Conservation (phyloP, 2,113 vertebrate species). For the Alexandromys fortis region DNA sequence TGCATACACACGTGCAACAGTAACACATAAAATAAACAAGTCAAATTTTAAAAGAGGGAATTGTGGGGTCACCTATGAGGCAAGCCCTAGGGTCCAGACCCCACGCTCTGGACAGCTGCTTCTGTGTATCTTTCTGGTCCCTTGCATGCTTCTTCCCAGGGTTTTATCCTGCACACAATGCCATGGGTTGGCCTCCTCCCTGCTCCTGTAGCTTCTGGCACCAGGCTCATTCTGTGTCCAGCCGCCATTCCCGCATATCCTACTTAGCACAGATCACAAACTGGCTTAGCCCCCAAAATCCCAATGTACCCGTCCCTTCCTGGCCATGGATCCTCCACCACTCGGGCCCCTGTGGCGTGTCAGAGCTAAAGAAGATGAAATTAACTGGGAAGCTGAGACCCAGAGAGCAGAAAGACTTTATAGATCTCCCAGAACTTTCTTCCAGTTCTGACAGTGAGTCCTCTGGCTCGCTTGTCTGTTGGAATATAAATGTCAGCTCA, state of each 20-base stretch:
- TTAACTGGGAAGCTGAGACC: not conserved
- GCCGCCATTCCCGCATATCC: not conserved
- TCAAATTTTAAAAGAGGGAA: not conserved
- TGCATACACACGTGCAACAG: not conserved
- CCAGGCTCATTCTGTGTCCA: not conserved
- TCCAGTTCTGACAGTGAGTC: accelerated
- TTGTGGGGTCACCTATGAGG: no score
- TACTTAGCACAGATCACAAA: not conserved
- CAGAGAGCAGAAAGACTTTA: not conserved
- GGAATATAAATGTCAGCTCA: not conserved
- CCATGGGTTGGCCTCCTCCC: not conserved
- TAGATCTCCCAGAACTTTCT: not conserved
- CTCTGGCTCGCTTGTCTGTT: accelerated
- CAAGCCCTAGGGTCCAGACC: not conserved
- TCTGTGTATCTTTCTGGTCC: not conserved
- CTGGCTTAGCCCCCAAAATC: not conserved
- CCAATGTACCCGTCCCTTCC: not conserved
- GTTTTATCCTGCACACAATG: accelerated
- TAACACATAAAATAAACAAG: not conserved
- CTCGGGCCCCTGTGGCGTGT: not conserved
- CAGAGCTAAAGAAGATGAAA: not conserved
- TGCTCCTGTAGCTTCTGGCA: not conserved
- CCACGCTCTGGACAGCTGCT: accelerated
- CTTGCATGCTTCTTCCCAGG: accelerated
- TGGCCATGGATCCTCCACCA: not conserved